Conservation (phyloP, 2,797 vertebrate species). For the Protonibea diacanthus region DNA sequence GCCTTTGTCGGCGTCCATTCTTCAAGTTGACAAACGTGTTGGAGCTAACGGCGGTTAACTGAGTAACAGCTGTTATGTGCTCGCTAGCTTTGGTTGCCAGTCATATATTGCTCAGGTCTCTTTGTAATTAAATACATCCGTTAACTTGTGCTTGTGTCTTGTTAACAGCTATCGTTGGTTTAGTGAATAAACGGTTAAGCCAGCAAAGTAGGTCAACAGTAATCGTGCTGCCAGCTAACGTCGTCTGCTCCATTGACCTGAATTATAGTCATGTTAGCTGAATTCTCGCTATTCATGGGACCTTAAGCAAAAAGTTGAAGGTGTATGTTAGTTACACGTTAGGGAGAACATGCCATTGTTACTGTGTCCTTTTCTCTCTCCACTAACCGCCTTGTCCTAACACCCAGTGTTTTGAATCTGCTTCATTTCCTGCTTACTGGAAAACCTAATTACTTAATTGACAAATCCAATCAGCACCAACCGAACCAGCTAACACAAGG, state of each 20-base stretch:
- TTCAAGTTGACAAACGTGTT: neutral
- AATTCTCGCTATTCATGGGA: neutral
- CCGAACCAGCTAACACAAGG: too few species aligned
- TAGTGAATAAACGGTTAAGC: conserved; percentile 23
- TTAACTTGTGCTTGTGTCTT: fast-evolving
- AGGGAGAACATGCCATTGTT: too few species aligned
- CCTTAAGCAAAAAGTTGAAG: neutral
- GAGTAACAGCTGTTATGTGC: conserved; percentile 24
- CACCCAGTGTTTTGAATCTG: conserved; percentile 7
- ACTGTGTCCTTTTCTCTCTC: fast-evolving
- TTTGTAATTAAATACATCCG: neutral
- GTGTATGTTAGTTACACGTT: neutral
- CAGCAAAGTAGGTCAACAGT: conserved; percentile 55
- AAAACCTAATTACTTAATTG: neutral
- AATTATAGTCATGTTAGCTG: neutral
- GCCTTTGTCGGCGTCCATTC: neutral
- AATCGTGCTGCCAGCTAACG: conserved; percentile 22
- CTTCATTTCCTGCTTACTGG: neutral
- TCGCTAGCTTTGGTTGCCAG: neutral
- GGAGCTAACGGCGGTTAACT: neutral
- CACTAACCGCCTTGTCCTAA: neutral
- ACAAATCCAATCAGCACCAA: conserved; percentile 12
- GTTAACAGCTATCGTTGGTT: neutral
- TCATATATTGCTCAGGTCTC: neutral
- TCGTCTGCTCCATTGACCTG: neutral